These are phyloP conservation scores for Gonatopus flavifemur DNA, from an alignment of 1,140 invertebrate genomes.

Conservation along the genomic window DNA sequence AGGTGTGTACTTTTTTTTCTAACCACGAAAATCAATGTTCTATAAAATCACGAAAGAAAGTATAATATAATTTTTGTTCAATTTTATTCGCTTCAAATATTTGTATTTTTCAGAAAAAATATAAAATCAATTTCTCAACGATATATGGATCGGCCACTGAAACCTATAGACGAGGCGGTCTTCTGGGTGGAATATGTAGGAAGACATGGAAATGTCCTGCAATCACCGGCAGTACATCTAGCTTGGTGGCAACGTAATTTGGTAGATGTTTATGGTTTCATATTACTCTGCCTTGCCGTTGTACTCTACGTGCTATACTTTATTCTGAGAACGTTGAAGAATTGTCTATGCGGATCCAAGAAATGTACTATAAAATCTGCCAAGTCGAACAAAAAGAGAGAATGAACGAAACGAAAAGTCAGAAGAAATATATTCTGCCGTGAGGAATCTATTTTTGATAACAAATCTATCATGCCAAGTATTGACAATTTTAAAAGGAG, in stretches of 20 bases:
- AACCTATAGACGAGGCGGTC: constrained; percentile 44
- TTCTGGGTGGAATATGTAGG: constrained; percentile 57
- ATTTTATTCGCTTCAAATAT: no score
- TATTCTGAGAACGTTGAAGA: constrained; percentile 10
- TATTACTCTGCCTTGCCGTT: background rate
- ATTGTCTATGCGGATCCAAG: background rate
- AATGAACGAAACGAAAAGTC: background rate
- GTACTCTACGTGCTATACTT: constrained; percentile 3
- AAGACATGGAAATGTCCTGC: constrained; percentile 47
- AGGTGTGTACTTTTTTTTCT: constrained; percentile 25
- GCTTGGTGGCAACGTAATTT: constrained; percentile 43
- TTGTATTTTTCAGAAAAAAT: constrained; percentile 24
- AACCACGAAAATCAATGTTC: no score
- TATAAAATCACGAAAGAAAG: no score
- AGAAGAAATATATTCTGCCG: no score
- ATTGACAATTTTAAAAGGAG: no score
- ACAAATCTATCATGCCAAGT: no score
- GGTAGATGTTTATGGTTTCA: constrained; percentile 46
- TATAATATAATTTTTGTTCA: no score
- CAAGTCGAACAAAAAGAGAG: constrained; percentile 19
- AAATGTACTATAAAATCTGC: background rate
- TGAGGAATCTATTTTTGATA: no score
- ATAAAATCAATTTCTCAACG: constrained; percentile 35
- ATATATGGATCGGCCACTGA: constrained; percentile 50
- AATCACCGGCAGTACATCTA: constrained; percentile 42